These are phyloP conservation scores for Apocrypta bakeri DNA, from an alignment of 1,140 invertebrate species.

Conservation along the genomic window DNA sequence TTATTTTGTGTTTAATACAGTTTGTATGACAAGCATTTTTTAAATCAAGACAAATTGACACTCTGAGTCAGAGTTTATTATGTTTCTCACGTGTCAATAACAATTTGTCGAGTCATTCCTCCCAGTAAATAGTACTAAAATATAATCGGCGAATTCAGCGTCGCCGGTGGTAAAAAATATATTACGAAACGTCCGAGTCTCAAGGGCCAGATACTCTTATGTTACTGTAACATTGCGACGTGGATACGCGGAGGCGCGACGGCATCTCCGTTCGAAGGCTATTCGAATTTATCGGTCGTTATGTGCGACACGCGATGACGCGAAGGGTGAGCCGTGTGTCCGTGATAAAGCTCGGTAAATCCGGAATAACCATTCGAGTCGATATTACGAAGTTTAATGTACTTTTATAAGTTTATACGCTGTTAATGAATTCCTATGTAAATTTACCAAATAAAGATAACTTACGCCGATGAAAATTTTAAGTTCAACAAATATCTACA, in stretches of 20 bases:
- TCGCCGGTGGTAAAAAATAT: conserved; percentile 12
- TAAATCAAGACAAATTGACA: too few relatives aligned
- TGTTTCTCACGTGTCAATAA: too few relatives aligned
- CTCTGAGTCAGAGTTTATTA: too few relatives aligned
- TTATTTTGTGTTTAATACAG: too few relatives aligned
- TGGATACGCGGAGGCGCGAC: neutral
- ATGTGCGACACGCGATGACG: neutral
- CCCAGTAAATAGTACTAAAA: conserved; percentile 9
- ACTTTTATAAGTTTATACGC: too few relatives aligned
- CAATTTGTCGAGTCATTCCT: neutral
- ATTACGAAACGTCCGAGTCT: conserved; percentile 30
- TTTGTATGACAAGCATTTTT: too few relatives aligned
- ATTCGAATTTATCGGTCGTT: conserved; percentile 45
- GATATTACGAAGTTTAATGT: neutral
- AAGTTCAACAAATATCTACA: too few relatives aligned
- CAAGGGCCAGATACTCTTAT: neutral
- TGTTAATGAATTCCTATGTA: too few relatives aligned
- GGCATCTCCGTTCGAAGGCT: neutral
- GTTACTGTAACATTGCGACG: neutral
- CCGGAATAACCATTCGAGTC: neutral
- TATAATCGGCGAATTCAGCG: conserved; percentile 32
- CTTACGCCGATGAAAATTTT: too few relatives aligned
- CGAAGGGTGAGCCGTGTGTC: neutral
- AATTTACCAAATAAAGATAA: too few relatives aligned
- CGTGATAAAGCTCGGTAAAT: conserved; percentile 30